Base-by-base conservation (phyloP, 2,888 invertebrate species). In the Geophilus truncorum region DNA sequence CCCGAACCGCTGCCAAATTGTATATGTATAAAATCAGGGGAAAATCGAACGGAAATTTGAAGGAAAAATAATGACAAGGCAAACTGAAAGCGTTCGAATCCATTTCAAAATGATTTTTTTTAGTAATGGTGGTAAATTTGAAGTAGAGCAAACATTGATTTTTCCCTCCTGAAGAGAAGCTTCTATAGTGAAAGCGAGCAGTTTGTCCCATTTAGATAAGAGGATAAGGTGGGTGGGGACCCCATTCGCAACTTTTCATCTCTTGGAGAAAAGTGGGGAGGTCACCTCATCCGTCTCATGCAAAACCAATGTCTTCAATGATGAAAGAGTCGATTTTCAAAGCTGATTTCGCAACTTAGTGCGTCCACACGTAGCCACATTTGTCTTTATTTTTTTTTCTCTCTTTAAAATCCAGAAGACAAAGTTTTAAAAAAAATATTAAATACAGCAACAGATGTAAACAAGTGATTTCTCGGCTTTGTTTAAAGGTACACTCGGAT, bases 141-240 rank as follows among this genome's bases (percentile, higher is more conserved):
- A 70, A 70, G 70, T 70, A 28, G 70, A 70, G 70, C 70, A 70
- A 70, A 70, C 70, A 70, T 70, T 70, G 70, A 70, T 70, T 70
- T 70, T 70, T 70, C 70, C 28, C 70, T 70, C 12, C 25, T 7
- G 28, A n/a, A 70, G 70, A 70, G 70, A 70, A 70, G 70, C 70
- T 70, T 70, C 70, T 25, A 70, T 70, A 70, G 70, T 70, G 70
- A 70, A 70, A 70, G 70, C 70, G 70, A 70, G 70, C 70, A 70
- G 70, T 70, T 70, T 70, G 70, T 70, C 70, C 70, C 70, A 70
- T 70, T 70, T 70, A 70, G 70, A 70, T 70, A 70, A 70, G 70
- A 70, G 70, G 70, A 70, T 70, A 70, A 70, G 70, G 70, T 70
- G 70, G 70, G 70, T 70, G 70, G 70, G 70, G 70, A 70, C 70